Base-by-base conservation (phyloP, 2,888 invertebrate species). In the Parnassius glacialis region DNA sequence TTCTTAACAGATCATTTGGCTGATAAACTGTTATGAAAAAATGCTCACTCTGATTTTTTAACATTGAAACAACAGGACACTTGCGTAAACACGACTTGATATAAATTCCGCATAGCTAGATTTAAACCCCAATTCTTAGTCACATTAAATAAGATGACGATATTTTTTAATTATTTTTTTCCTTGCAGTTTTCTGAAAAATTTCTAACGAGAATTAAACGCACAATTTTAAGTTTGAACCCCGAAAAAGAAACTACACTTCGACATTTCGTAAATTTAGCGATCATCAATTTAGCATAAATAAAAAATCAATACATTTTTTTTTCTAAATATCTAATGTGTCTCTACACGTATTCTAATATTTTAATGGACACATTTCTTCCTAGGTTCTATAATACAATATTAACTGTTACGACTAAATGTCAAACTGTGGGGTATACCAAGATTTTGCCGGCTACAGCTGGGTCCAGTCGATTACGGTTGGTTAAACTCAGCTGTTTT, bases 201-300 rank as follows among this genome's bases (percentile, higher is more conserved):
- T 64, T 67, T 68, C 67, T 68, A 68, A 65, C 67, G 61, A 67
- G 58, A 67, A 65, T 63, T 60, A 56, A 68, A 45, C 66, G 45
- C 68, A 59, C 52, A 64, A 68, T 62, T 74, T 70, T 73, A 68
- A 64, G 67, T 65, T 70, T 68, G 66, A 66, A 75, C 68, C 64
- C 74, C 73, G 75, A 78, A 78, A 84, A 84, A 81, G 74, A 83
- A 85, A 84, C 83, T 84, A 86, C 81, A 80, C 66, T 65, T 74
- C 69, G 74, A 76, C 73, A 70, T 57, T 67, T 63, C 20, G 48
- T 43, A 45, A 51, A 59, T 34, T 50, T 57, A 54, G 51, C 52
- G 47, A 43, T 63, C 62, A 58, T 52, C 55, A 45, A 57, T 53
- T 57, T 58, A 54, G 20, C 60, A 58, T 43, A 53, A 60, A 59